Evolutionary conservation across 2,888 invertebrate species (phyloP).

Genomic region (Andrena camellia): DNA sequence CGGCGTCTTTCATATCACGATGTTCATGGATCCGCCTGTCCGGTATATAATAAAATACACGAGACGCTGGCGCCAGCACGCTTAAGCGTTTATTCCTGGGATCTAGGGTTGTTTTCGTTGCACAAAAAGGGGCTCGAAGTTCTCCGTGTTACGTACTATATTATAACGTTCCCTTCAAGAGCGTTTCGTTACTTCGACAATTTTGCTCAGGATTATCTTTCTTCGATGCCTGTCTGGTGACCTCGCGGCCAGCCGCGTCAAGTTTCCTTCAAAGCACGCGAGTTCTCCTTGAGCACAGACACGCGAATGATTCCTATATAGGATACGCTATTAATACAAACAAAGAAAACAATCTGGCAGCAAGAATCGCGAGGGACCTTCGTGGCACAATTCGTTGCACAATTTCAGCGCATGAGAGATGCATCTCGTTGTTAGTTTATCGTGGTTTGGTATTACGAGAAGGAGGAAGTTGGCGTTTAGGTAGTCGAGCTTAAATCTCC

Average conservation of each 20-base stretch:
- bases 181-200: background rate
- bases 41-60: background rate
- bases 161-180: too few species aligned
- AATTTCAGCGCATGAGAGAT: slow-evolving; percentile 27
- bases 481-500: slow-evolving; percentile 3
- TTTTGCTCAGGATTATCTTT: background rate
- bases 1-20: slow-evolving; percentile 41
- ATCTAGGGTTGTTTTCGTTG: slow-evolving; percentile 25
- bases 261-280: background rate
- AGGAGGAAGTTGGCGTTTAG: slow-evolving; percentile 26
- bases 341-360: background rate
- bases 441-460: background rate
- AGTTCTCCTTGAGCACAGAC: background rate
- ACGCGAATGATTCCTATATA: slow-evolving; percentile 4
- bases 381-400: slow-evolving; percentile 7
- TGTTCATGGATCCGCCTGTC: slow-evolving; percentile 32
- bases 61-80: background rate
- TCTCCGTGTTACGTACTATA: background rate
- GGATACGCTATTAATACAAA: background rate
- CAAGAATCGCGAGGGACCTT: background rate
- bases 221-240: background rate
- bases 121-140: background rate
- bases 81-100: background rate
- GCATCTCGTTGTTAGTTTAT: slow-evolving; percentile 30
- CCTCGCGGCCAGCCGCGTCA: background rate